Conservation (phyloP, 2,888 invertebrate species). For the Callinectes sapidus region DNA sequence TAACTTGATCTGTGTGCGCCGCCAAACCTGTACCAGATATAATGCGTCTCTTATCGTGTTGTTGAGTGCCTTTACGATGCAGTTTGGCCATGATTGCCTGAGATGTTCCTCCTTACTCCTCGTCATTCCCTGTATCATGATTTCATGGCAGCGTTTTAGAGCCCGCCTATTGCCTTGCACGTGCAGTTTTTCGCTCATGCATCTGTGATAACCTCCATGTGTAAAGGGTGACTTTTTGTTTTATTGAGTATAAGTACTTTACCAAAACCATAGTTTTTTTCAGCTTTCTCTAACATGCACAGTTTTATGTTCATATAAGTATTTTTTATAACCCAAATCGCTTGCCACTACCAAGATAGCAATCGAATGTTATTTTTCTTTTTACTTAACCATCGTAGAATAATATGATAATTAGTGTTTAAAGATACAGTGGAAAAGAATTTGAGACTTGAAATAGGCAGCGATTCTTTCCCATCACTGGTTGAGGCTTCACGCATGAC, state of each 20-base stretch:
- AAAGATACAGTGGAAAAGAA: background rate
- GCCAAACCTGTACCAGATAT: background rate
- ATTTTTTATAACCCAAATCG: background rate
- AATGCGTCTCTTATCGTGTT: constrained; percentile 14
- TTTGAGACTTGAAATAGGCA: background rate
- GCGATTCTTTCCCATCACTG: background rate
- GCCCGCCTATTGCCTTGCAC: background rate
- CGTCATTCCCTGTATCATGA: background rate
- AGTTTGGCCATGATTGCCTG: constrained; percentile 9
- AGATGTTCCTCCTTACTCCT: constrained; percentile 18
- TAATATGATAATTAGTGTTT: background rate
- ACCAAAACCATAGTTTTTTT: background rate
- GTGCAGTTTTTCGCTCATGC: background rate
- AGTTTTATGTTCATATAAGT: background rate
- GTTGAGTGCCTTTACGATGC: constrained; percentile 9
- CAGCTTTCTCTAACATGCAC: background rate
- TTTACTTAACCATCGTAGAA: background rate
- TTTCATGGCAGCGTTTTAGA: background rate
- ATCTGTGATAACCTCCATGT: background rate
- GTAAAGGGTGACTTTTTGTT: background rate
- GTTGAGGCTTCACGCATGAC: background rate
- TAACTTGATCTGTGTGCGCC: background rate
- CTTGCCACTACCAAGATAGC: background rate
- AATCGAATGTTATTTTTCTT: background rate
- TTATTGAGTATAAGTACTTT: background rate